A percentile compares a stretch with the other conserved stretches of the same genome.
Evolutionary conservation across 2,113 vertebrate species (phyloP).

Genomic region (Atherinomorus stipes): DNA sequence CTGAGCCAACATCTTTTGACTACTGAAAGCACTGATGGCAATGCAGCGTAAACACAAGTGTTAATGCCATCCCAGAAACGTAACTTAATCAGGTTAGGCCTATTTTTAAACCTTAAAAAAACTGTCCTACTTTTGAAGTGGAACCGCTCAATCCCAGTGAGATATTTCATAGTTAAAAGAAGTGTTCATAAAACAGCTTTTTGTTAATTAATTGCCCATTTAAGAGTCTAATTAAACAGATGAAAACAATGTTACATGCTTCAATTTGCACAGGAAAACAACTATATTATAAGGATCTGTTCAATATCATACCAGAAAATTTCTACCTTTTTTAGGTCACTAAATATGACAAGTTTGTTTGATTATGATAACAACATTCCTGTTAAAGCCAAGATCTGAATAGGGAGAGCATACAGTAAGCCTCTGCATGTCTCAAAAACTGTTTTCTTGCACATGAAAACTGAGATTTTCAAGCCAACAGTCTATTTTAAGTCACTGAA

Average conservation of each 20-base stretch:
- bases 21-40: slow-evolving; percentile 10
- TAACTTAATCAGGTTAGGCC: slow-evolving; percentile 31
- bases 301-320: neutral
- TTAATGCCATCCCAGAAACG: slow-evolving; percentile 33
- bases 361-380: neutral
- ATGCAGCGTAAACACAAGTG: slow-evolving; percentile 46
- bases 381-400: neutral
- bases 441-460: slow-evolving; percentile 27
- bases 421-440: slow-evolving; percentile 19
- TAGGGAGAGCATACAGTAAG: neutral
- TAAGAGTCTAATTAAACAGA: slow-evolving; percentile 17
- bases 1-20: slow-evolving; percentile 11
- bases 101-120: slow-evolving; percentile 52
- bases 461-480: slow-evolving; percentile 10
- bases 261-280: neutral
- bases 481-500: slow-evolving; percentile 37
- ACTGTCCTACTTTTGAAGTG: slow-evolving; percentile 37
- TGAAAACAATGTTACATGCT: slow-evolving; percentile 10
- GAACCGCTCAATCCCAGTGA: neutral
- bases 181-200: slow-evolving; percentile 4
- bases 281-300: neutral
- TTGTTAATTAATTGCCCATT: slow-evolving; percentile 18
- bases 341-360: neutral
- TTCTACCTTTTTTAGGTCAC: neutral
- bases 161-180: slow-evolving; percentile 8